A percentile compares a stretch with the other conserved stretches of the same genome.
These are phyloP conservation scores for Anaspis maculata DNA, from an alignment of 2,888 invertebrate genomes.

Conservation along the genomic window DNA sequence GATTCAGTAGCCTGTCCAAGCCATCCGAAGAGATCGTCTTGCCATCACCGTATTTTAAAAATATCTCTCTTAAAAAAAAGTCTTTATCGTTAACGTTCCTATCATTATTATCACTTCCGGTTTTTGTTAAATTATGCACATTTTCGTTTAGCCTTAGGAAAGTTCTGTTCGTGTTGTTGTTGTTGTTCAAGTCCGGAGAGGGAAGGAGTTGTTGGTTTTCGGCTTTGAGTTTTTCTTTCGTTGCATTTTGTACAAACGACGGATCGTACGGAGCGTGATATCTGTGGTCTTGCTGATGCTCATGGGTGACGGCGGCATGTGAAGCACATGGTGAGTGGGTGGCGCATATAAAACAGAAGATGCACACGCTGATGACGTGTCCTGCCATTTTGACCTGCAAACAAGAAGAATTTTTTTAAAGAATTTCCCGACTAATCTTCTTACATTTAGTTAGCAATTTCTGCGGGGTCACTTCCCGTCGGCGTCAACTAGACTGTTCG, in stretches of 20 bases:
- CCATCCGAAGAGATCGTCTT: conserved; percentile 57
- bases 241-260: no score
- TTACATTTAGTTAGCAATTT: background rate
- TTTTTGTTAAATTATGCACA: no score
- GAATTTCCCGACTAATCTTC: background rate
- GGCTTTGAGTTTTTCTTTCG: no score
- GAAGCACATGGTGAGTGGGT: conserved; percentile 69
- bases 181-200: background rate
- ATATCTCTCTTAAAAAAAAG: conserved; percentile 57
- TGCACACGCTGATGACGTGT: conserved; percentile 70
- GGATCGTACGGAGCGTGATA: conserved; percentile 14
- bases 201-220: background rate
- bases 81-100: conserved; percentile 22
- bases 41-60: conserved; percentile 58
- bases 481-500: no score
- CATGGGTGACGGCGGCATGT: conserved; percentile 44
- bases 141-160: no score
- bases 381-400: conserved; percentile 49
- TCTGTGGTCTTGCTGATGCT: conserved; percentile 21
- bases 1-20: conserved; percentile 60
- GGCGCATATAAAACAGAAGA: conserved; percentile 73
- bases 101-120: conserved; percentile 18
- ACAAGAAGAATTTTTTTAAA: no score
- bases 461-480: no score
- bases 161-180: background rate